Base-by-base conservation (phyloP, 2,888 invertebrate species). In the Trilocha varians region DNA sequence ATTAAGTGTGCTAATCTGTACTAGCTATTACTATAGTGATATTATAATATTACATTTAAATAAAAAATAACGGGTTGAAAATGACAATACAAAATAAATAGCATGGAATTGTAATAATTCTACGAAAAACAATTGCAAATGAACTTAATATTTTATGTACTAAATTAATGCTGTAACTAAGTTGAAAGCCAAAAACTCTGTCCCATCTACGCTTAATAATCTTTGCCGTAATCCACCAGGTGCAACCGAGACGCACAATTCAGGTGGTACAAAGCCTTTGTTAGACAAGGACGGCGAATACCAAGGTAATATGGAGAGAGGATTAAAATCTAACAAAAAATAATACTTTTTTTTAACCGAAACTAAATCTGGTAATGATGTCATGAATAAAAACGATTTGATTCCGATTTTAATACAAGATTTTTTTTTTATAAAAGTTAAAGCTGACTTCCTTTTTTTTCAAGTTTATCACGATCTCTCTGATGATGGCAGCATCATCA, bases 271-370 rank as follows among this genome's bases (percentile, higher is more conserved):
- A 35, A 43, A 59, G 60, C 48, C 45, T 34, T 13, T 16, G 70
- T 35, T 9, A 59, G 69, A 82, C 34, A 55, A 61, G 55, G 76
- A 78, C 46, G 50, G 63, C 42, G 36, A 52, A 46, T 40, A 69
- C 59, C 82, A 78, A 82, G 82, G 78, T 78, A 52, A 76, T 61
- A 57, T 57, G 62, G 76, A 70, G 74, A 72, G 75, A 74, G 72
- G 25, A 25, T 25, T 25, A 25, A 25, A 25, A 5, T 25, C 11
- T 6, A 25, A 25, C 25, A 25, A 25, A 25, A 9, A 9, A 9
- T 25, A 25, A 25, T 9, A 25, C 25, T 25, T 25, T 25, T 25
- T 25, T 47, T 25, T 25, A 25, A 25, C 11, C 8, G 2, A 9
- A 11, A 25, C 25, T 25, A 25, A 25, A 2, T 5, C 25, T 6